phyloP scores from a whole-genome alignment of 2,888 invertebrate genomes.

The Calliscelio sp. region DNA sequence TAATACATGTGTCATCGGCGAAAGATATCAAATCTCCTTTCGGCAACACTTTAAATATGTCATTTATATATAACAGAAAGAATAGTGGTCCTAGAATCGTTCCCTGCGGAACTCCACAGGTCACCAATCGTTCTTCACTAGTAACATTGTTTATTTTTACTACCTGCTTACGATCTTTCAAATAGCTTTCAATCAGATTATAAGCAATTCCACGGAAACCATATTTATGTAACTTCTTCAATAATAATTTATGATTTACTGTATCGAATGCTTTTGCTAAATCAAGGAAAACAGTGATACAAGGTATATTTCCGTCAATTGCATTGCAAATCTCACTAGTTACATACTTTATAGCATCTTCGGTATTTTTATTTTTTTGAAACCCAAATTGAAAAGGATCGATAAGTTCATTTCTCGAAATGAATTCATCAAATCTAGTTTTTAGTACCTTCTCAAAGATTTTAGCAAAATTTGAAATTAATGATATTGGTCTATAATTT shows the following conservation, averaged over 20 bases:
- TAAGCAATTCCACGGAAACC: no score
- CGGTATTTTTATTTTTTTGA: no score
- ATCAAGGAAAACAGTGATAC: not conserved
- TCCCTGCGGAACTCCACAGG: not conserved
- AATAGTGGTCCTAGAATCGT: constrained; percentile 10
- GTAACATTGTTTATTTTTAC: no score
- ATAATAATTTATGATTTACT: constrained; percentile 1
- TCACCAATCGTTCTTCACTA: no score
- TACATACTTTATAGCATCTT: no score
- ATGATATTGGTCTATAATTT: no score
- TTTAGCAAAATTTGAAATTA: no score
- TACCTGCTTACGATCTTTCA: no score
- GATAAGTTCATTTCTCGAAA: not conserved
- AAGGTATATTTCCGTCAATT: no score
- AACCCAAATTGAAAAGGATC: not conserved
- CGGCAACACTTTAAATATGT: not conserved
- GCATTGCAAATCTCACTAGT: no score
- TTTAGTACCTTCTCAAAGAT: no score
- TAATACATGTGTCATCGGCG: not conserved
- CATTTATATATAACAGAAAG: constrained; percentile 10
- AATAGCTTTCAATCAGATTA: no score
- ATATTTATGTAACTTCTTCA: not conserved
- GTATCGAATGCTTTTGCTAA: constrained; percentile 10
- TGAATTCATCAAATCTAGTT: not conserved
- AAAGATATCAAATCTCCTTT: not conserved